Evolutionary conservation across 2,113 vertebrate genomes (phyloP).

Genomic region (Alaudala cheleensis): DNA sequence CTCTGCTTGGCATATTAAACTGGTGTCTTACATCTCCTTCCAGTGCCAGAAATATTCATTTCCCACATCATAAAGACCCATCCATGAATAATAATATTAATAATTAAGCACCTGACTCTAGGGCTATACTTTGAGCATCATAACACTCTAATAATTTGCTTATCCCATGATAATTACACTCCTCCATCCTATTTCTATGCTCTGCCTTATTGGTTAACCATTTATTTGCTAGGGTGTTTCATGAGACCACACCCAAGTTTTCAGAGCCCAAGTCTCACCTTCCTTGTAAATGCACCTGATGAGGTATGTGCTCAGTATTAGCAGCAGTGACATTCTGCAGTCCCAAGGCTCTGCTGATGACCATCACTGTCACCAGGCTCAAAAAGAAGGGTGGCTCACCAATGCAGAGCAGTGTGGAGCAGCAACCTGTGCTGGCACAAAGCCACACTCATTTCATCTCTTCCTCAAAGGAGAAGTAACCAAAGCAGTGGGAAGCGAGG

Average conservation of each 20-base stretch:
- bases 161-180: constrained; percentile 63
- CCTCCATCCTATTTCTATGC: constrained; percentile 28
- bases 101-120: constrained; percentile 62
- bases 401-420: not conserved
- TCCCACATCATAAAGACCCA: constrained; percentile 59
- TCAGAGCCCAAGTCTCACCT: not conserved
- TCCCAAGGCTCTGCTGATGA: not conserved
- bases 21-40: constrained; percentile 46
- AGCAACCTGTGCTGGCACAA: not conserved
- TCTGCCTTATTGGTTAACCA: constrained; percentile 43
- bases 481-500: not conserved
- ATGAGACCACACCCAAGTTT: not conserved
- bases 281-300: not conserved
- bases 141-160: constrained; percentile 64
- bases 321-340: not conserved
- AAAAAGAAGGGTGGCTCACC: not conserved
- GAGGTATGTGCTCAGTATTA: not conserved
- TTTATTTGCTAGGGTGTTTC: constrained; percentile 29
- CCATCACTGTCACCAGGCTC: rapidly evolving
- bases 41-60: constrained; percentile 59
- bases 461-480: not conserved
- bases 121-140: constrained; percentile 64
- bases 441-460: not conserved
- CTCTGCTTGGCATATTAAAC: constrained; percentile 59
- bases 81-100: constrained; percentile 72